Conservation (phyloP, 2,888 invertebrate genomes). For the Tipula lateralis region DNA sequence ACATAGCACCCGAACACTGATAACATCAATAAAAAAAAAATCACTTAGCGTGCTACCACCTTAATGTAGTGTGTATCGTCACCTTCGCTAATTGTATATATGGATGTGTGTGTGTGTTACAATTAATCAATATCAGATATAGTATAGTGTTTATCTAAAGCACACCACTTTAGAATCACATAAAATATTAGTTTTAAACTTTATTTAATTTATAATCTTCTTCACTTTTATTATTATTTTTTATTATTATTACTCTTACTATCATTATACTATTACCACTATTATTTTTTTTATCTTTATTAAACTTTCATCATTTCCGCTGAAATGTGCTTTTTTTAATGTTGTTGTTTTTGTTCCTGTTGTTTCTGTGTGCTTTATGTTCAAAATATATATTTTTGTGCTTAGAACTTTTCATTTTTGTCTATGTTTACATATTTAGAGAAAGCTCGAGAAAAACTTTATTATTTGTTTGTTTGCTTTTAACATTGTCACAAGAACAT, state of each 20-base stretch:
- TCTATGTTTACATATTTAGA: not conserved
- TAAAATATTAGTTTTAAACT: conserved; percentile 11
- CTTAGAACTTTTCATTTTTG: not conserved
- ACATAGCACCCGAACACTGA: not conserved
- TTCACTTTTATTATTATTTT: not conserved
- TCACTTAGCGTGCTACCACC: not conserved
- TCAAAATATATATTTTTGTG: not conserved
- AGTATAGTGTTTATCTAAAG: not conserved
- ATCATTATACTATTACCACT: not conserved
- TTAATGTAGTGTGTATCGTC: not conserved
- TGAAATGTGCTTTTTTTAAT: not conserved
- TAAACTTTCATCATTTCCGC: conserved; percentile 11
- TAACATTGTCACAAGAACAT: not conserved
- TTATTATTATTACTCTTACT: not conserved
- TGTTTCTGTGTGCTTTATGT: not conserved
- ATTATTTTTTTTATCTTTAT: not conserved
- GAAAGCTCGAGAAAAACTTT: not conserved
- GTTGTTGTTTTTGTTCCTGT: not conserved
- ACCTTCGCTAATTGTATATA: not conserved
- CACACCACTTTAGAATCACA: not conserved
- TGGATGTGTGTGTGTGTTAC: not conserved
- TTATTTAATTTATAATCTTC: not conserved
- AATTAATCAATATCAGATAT: not conserved
- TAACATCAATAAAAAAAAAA: not conserved
- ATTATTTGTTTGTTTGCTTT: not conserved